phyloP scores from a whole-genome alignment of 2,797 vertebrate genomes.

The Lagorchestes hirsutus region DNA sequence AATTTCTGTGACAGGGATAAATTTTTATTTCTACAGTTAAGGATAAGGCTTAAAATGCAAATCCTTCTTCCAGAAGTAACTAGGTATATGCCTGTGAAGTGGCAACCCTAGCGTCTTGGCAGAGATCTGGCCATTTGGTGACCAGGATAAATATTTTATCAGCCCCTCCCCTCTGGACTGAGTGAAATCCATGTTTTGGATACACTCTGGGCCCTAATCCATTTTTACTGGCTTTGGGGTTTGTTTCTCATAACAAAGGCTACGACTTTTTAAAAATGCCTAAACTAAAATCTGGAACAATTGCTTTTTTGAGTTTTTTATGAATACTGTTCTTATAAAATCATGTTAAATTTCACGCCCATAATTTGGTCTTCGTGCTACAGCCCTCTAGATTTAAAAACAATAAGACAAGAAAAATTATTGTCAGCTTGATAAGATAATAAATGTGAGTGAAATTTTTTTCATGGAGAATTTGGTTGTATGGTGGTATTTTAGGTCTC shows the following conservation, averaged over 20 bases:
- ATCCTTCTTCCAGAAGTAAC: constrained; percentile 26
- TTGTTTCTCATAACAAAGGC: constrained; percentile 31
- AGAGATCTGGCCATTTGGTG: not conserved
- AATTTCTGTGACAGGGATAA: constrained; percentile 14
- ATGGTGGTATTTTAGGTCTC: not conserved
- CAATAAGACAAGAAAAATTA: not conserved
- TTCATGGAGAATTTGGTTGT: constrained; percentile 9
- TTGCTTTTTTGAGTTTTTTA: not conserved
- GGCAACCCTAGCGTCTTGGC: not conserved
- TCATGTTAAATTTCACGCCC: constrained; percentile 50
- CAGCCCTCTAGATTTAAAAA: not conserved
- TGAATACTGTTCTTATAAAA: not conserved
- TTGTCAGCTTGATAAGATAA: constrained; percentile 7
- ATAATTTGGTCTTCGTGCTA: constrained; percentile 46
- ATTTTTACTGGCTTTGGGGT: constrained; percentile 9
- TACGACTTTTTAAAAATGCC: not conserved
- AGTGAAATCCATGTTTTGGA: constrained; percentile 17
- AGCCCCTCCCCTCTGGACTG: not conserved
- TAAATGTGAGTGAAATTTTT: not conserved
- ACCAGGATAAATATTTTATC: not conserved
- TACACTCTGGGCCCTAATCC: constrained; percentile 35
- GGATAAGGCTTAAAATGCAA: constrained; percentile 50
- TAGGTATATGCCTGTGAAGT: not conserved
- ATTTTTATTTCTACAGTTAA: constrained; percentile 49
- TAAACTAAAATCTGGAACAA: not conserved